Percentiles rank a stretch among this genome's conserved stretches.
phyloP scores from a whole-genome alignment of 2,113 vertebrate species.

The Steatornis caripensis region DNA sequence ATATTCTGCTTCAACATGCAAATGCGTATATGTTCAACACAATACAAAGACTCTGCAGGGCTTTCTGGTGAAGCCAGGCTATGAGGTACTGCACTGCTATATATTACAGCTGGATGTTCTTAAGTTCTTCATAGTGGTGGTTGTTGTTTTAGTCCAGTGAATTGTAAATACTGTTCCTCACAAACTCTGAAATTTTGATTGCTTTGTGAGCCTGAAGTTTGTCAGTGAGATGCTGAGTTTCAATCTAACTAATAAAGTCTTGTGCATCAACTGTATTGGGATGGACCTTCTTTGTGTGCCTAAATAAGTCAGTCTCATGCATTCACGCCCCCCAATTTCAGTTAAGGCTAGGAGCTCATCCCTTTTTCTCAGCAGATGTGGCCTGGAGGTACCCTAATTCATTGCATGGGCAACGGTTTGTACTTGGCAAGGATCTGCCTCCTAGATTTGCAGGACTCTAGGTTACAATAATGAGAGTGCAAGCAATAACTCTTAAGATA shows the following conservation, averaged over 20 bases:
- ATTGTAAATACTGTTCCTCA: neutral
- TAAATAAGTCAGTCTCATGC: neutral
- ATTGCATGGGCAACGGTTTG: neutral
- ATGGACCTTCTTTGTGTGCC: neutral
- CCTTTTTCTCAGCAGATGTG: neutral
- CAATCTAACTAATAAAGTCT: neutral
- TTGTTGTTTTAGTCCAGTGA: neutral
- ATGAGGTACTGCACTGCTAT: neutral
- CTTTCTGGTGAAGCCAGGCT: neutral
- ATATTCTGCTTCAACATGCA: neutral
- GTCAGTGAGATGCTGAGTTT: neutral
- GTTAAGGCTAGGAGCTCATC: neutral
- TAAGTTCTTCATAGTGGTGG: neutral
- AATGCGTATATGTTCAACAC: neutral
- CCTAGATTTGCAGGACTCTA: neutral
- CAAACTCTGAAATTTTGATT: neutral
- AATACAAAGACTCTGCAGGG: neutral
- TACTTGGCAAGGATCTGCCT: neutral
- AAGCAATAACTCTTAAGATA: neutral
- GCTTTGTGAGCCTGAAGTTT: neutral
- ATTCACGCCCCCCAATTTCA: neutral
- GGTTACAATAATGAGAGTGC: neutral
- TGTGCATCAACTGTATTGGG: neutral
- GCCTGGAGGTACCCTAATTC: neutral
- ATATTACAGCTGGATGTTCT: neutral